phyloP scores from a whole-genome alignment of 2,113 vertebrate species.

The Brachyistius frenatus region DNA sequence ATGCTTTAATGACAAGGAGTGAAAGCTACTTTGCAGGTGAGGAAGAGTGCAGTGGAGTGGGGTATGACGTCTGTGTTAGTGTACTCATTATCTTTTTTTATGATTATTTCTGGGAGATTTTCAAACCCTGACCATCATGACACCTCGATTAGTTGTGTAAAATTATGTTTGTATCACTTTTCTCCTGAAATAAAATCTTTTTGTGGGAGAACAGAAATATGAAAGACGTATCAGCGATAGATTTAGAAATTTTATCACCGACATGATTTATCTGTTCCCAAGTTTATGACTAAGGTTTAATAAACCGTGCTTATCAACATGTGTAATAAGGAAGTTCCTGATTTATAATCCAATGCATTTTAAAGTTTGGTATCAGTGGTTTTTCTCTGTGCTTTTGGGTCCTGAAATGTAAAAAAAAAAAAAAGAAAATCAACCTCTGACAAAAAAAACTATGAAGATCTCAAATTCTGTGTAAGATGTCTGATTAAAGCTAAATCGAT shows the following conservation, averaged over 20 bases:
- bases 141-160: background rate
- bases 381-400: too few species aligned
- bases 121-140: background rate
- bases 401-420: too few species aligned
- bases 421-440: too few species aligned
- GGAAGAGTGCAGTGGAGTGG: background rate
- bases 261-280: background rate
- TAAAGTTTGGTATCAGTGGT: background rate
- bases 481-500: background rate
- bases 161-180: background rate
- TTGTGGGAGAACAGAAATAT: background rate
- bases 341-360: background rate
- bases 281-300: background rate
- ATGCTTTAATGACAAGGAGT: background rate
- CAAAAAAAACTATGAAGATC: too few species aligned
- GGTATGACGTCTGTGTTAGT: background rate
- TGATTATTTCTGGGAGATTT: background rate
- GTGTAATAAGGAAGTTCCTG: conserved; percentile 2
- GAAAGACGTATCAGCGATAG: background rate
- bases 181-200: background rate
- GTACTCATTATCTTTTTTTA: background rate
- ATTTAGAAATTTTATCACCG: conserved; percentile 16
- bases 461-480: too few species aligned
- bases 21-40: conserved; percentile 45
- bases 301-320: conserved; percentile 3